Base-by-base conservation (phyloP, 1,140 invertebrate genomes). In the Brachionus koreanus region DNA sequence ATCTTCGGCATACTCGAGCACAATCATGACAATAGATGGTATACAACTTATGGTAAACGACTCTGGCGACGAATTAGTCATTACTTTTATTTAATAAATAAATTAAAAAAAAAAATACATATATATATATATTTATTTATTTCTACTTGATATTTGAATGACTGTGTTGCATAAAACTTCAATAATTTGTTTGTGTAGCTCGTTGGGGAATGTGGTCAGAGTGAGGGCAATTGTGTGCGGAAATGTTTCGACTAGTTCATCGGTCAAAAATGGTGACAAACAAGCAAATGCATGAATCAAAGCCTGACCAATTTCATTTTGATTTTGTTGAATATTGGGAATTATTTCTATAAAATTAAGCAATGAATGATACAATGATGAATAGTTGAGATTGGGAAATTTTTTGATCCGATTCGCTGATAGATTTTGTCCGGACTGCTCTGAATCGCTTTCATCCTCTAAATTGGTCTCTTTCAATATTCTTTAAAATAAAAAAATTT, bases 111-210 rank as follows among this genome's bases (percentile, higher is more conserved):
- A 63, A 25, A 61, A 57, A 57, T 1, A n/a, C 19, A 4, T 25
- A n/a, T 61, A 61, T 10, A 9, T 61, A 5, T 5, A 7, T 37
- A 35, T 35, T 33, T 65, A 23, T 25, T 1, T 33, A 35, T 16
- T 91, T 95, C 95, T 93, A 85, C 98, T 93, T 39, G 95, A 97
- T 88, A 98, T 97, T 5, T 97, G 97, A 74, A 99, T 89, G 86
- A 99, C 93, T 87, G 97, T 96, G 86, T 95, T 97, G 87, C 96
- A 98, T 12, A 99, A 91, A 81, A 96, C 91, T 87, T 98, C 95
- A 35, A 99, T 92, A 83, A 98, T 94, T 85, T 97, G 94, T 88
- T 96, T 95, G 88, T 99, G 96, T 37, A 98, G 89, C 72, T 93
- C 92, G 57, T 91, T 90, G 3, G 97, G 97, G 85, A 98, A 92